Evolutionary conservation across 2,888 invertebrate genomes (phyloP).

Genomic region (Lithophane ornitopus): DNA sequence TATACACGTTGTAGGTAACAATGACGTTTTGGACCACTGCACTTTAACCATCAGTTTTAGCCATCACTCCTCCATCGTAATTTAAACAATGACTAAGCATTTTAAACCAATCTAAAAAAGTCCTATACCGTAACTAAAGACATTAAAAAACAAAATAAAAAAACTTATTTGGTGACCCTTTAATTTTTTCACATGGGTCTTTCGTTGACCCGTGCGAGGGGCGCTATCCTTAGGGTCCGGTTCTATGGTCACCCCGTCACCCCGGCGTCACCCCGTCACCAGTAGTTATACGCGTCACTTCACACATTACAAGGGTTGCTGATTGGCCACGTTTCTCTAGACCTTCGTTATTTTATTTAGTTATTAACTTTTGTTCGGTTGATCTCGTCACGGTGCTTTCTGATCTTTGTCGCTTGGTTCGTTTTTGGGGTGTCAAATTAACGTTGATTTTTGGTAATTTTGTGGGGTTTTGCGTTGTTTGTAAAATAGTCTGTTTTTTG

Average conservation of each 20-base stretch:
- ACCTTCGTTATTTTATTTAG: constrained; percentile 65
- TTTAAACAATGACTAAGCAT: constrained; percentile 40
- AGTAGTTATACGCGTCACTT: constrained; percentile 71
- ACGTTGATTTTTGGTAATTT: constrained; percentile 33
- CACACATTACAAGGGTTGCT: constrained; percentile 71
- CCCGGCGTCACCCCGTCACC: constrained; percentile 66
- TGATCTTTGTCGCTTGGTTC: constrained; percentile 50
- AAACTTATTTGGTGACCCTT: constrained; percentile 57
- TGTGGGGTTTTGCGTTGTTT: constrained; percentile 17
- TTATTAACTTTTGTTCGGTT: constrained; percentile 59
- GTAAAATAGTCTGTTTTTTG: not conserved
- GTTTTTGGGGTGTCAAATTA: constrained; percentile 33
- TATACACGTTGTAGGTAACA: not conserved
- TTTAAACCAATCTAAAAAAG: constrained; percentile 37
- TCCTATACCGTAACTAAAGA: constrained; percentile 44
- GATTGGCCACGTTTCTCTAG: constrained; percentile 67
- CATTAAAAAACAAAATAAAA: constrained; percentile 51
- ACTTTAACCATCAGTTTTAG: constrained; percentile 4
- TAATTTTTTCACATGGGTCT: constrained; percentile 59
- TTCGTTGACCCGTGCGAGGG: constrained; percentile 66
- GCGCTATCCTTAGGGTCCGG: constrained; percentile 54
- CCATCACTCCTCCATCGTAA: constrained; percentile 13
- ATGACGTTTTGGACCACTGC: constrained; percentile 4
- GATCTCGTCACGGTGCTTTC: constrained; percentile 47
- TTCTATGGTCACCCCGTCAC: constrained; percentile 64